A percentile compares a stretch with the other conserved stretches of the same genome.
phyloP scores from a whole-genome alignment of 2,888 invertebrate species.

The Apotomis betuletana region DNA sequence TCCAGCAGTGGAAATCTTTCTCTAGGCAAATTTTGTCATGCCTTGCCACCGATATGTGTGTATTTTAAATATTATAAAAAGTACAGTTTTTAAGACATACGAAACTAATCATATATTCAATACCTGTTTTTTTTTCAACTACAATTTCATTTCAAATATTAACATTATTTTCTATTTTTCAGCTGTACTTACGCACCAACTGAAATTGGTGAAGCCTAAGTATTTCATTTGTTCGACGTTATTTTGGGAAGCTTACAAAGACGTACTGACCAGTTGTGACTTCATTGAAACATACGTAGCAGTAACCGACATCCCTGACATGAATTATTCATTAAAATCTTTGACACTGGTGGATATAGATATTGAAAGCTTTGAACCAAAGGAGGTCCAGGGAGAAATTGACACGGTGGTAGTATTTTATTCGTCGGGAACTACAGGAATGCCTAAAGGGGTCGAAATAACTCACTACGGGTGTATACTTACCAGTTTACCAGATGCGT shows the following conservation, averaged over 20 bases:
- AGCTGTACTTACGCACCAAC: constrained; percentile 20
- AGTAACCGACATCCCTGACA: neutral
- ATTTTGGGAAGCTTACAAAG: constrained; percentile 20
- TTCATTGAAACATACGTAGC: constrained; percentile 12
- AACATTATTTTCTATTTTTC: neutral
- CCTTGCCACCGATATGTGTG: too few species aligned
- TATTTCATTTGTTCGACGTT: constrained; percentile 14
- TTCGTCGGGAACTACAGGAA: constrained; percentile 29
- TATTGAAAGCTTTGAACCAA: constrained; percentile 15
- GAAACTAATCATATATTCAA: too few species aligned
- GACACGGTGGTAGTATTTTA: constrained; percentile 18
- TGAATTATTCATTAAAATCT: neutral
- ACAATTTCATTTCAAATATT: too few species aligned
- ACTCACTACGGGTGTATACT: constrained; percentile 15
- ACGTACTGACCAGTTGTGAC: constrained; percentile 9
- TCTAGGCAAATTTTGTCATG: too few species aligned
- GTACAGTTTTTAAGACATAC: too few species aligned
- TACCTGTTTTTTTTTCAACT: too few species aligned
- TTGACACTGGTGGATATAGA: neutral
- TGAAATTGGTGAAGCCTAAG: constrained; percentile 22
- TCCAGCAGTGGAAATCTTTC: too few species aligned
- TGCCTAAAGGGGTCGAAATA: constrained; percentile 21
- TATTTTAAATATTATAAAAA: too few species aligned
- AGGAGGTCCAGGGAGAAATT: constrained; percentile 5
- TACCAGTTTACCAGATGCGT: constrained; percentile 18